A percentile compares a stretch with the other conserved stretches of the same genome.
These are phyloP conservation scores for Poeciliopsis presidionis DNA, from an alignment of 2,797 vertebrate species.

Conservation along the genomic window DNA sequence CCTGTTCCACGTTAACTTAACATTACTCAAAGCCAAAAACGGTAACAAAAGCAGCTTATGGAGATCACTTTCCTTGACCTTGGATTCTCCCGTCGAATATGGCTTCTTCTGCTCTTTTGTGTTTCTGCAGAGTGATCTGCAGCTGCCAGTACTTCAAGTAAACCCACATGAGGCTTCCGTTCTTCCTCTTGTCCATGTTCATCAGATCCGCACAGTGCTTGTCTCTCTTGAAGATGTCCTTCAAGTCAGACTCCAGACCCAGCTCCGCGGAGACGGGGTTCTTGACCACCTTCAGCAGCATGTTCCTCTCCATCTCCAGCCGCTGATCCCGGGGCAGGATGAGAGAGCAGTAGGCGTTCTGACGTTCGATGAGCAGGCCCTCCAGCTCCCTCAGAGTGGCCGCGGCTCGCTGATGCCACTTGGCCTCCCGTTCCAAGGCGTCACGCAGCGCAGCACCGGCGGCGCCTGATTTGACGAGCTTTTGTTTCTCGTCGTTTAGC, in stretches of 20 bases:
- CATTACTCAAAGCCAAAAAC: slow-evolving; percentile 28
- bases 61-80: slow-evolving; percentile 55
- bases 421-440: slow-evolving; percentile 82
- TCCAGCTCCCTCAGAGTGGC: slow-evolving; percentile 86
- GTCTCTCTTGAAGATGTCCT: slow-evolving; percentile 93
- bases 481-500: slow-evolving; percentile 84
- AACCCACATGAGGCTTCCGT: slow-evolving; percentile 96
- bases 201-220: slow-evolving; percentile 87
- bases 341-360: slow-evolving; percentile 90
- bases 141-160: slow-evolving; percentile 95
- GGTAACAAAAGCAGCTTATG: slow-evolving; percentile 12
- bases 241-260: slow-evolving; percentile 85
- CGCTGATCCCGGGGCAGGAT: slow-evolving; percentile 82
- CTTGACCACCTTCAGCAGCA: slow-evolving; percentile 85
- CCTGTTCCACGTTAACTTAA: neutral
- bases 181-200: slow-evolving; percentile 87
- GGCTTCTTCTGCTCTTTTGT: slow-evolving; percentile 84
- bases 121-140: slow-evolving; percentile 86
- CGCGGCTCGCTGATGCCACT: slow-evolving; percentile 83
- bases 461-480: slow-evolving; percentile 77
- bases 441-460: slow-evolving; percentile 76
- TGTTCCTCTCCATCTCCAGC: slow-evolving; percentile 88
- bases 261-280: slow-evolving; percentile 83
- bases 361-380: slow-evolving; percentile 87
- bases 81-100: slow-evolving; percentile 68